phyloP scores from a whole-genome alignment of 2,888 invertebrate genomes.

The Hydriomena furcata region DNA sequence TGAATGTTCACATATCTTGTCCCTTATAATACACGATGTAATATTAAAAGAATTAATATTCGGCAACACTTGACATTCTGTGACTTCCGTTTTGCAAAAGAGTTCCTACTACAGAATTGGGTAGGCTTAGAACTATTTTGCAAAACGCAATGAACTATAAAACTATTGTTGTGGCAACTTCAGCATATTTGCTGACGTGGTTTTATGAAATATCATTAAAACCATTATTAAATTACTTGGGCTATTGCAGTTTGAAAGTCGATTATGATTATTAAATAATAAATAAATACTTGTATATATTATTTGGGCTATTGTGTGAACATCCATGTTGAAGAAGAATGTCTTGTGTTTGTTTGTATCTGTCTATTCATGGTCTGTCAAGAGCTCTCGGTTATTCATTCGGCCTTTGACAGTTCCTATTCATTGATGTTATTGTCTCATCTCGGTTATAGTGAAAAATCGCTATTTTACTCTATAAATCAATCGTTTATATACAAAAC shows the following conservation, averaged over 20 bases:
- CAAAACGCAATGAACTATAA: constrained; percentile 63
- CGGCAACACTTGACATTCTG: constrained; percentile 83
- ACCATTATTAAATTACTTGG: constrained; percentile 68
- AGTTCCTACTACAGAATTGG: constrained; percentile 32
- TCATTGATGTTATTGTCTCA: constrained; percentile 51
- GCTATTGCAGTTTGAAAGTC: constrained; percentile 70
- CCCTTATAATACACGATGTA: constrained; percentile 78
- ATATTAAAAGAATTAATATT: constrained; percentile 81
- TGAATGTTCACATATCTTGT: constrained; percentile 53
- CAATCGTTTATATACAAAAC: constrained; percentile 54
- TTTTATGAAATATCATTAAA: constrained; percentile 49
- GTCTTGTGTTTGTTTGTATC: constrained; percentile 62
- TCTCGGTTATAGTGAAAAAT: constrained; percentile 69
- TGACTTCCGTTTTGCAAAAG: constrained; percentile 53
- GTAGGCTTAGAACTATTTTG: constrained; percentile 42
- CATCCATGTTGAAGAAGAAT: constrained; percentile 70
- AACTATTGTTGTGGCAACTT: constrained; percentile 76
- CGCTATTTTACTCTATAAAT: constrained; percentile 68
- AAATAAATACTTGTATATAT: constrained; percentile 52
- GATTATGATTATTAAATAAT: constrained; percentile 51
- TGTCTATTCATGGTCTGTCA: constrained; percentile 57
- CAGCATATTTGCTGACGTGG: constrained; percentile 52
- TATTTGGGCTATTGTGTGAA: constrained; percentile 69
- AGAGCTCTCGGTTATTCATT: constrained; percentile 38
- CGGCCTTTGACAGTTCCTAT: constrained; percentile 43